Conservation (phyloP, 2,797 vertebrate genomes). For the Catostomus latipinnis region DNA sequence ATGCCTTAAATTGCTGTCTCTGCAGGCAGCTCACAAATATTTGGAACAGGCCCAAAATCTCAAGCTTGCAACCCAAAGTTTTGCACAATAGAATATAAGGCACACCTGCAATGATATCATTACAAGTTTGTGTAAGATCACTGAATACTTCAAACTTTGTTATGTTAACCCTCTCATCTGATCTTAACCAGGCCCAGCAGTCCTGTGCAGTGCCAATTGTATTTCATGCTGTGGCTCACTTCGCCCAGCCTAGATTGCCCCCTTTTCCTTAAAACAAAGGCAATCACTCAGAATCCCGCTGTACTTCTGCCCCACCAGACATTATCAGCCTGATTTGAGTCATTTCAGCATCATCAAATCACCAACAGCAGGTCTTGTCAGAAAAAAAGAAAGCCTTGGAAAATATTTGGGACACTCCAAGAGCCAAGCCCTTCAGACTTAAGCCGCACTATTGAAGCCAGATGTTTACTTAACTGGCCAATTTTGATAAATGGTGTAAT, state of each 20-base stretch:
- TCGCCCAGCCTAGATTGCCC: constrained; percentile 3
- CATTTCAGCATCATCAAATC: constrained; percentile 85
- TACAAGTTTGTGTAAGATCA: constrained; percentile 67
- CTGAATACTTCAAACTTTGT: constrained; percentile 56
- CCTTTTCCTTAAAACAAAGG: constrained; percentile 66
- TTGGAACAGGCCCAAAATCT: no score
- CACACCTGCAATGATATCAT: constrained; percentile 26
- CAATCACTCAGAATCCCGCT: constrained; percentile 74
- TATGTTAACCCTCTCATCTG: neutral
- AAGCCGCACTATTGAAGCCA: constrained; percentile 82
- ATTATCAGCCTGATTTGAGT: constrained; percentile 76
- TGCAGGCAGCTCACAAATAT: no score
- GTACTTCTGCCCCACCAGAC: constrained; percentile 71
- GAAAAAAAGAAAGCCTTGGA: constrained; percentile 72
- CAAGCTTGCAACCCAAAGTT: neutral
- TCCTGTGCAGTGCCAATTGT: constrained; percentile 20
- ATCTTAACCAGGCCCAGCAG: no score
- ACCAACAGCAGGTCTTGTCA: constrained; percentile 80
- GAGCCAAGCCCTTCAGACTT: constrained; percentile 78
- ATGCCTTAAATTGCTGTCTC: no score
- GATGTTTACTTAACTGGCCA: constrained; percentile 84
- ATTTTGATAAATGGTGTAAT: constrained; percentile 83
- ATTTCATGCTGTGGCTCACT: constrained; percentile 25
- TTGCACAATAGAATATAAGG: neutral
- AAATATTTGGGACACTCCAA: constrained; percentile 80